Evolutionary conservation across 2,797 vertebrate genomes (phyloP).

Genomic region (Hylomyscus alleni): DNA sequence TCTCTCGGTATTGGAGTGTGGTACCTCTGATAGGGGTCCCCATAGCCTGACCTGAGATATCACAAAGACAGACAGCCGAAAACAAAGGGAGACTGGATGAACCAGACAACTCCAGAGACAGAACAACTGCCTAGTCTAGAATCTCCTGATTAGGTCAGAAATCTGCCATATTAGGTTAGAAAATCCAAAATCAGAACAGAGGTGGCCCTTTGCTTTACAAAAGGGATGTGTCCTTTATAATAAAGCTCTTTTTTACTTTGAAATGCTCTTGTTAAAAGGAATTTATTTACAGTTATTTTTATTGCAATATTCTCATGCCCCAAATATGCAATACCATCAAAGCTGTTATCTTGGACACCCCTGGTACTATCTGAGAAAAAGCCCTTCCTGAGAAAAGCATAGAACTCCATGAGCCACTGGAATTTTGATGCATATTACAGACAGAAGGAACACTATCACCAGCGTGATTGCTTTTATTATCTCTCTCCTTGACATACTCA

Average conservation of each 20-base stretch:
- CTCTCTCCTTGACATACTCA: not conserved
- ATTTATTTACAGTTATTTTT: slow-evolving; percentile 21
- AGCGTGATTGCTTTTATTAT: not conserved
- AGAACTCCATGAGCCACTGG: not conserved
- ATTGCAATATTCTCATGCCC: not conserved
- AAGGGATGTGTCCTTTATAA: not conserved
- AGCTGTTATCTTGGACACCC: not conserved
- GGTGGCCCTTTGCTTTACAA: not conserved
- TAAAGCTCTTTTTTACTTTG: not conserved
- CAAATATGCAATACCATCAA: not conserved
- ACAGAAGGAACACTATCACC: not conserved
- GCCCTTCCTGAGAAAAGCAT: not conserved
- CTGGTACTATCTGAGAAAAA: not conserved
- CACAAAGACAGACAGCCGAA: slow-evolving; percentile 26
- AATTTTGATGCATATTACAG: not conserved
- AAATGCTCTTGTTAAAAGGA: not conserved
- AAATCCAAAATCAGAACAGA: slow-evolving; percentile 6
- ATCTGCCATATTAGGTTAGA: not conserved
- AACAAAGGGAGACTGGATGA: not conserved
- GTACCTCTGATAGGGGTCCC: slow-evolving; percentile 87
- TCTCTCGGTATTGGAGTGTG: slow-evolving; percentile 86
- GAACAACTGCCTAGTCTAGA: not conserved
- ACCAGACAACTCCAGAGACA: not conserved
- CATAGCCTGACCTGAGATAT: slow-evolving; percentile 90
- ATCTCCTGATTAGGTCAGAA: not conserved